phyloP scores from a whole-genome alignment of 2,888 invertebrate genomes.

The Oscheius onirici region DNA sequence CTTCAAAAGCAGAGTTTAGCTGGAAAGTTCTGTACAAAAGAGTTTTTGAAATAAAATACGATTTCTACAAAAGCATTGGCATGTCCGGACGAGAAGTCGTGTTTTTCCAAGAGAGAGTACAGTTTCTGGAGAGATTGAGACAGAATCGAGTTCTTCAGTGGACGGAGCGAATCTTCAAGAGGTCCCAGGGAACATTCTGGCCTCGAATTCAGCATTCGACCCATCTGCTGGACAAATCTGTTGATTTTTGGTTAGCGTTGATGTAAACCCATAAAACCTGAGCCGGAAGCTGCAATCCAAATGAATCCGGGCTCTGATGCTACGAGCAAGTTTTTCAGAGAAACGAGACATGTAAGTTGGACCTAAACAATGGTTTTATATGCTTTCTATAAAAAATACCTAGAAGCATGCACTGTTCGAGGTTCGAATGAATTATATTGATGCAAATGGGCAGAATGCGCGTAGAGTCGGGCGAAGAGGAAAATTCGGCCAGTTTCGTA shows the following conservation, averaged over 20 bases:
- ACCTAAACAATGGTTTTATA: conserved; percentile 8
- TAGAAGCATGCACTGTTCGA: conserved; percentile 52
- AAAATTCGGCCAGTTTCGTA: conserved; percentile 45
- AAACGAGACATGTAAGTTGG: conserved; percentile 38
- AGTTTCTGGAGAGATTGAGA: conserved; percentile 82
- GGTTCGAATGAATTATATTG: conserved; percentile 45
- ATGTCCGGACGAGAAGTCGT: conserved; percentile 50
- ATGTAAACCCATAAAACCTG: background rate
- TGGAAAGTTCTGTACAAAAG: conserved; percentile 28
- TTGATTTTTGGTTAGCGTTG: background rate
- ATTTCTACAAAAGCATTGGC: conserved; percentile 57
- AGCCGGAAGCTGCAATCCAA: conserved; percentile 37
- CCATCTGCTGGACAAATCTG: conserved; percentile 54
- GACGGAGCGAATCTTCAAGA: conserved; percentile 60
- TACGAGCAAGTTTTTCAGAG: conserved; percentile 51
- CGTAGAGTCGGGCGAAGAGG: conserved; percentile 34
- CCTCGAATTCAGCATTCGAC: conserved; percentile 47
- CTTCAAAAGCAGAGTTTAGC: conserved; percentile 61
- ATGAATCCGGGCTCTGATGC: conserved; percentile 49
- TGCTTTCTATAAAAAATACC: conserved; percentile 22
- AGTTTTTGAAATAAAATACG: conserved; percentile 1
- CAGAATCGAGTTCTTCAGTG: conserved; percentile 63
- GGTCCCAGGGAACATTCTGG: conserved; percentile 41
- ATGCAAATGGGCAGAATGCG: conserved; percentile 42
- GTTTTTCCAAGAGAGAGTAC: conserved; percentile 83